phyloP scores from a whole-genome alignment of 2,113 vertebrate species.

The Lophotis ruficrista region DNA sequence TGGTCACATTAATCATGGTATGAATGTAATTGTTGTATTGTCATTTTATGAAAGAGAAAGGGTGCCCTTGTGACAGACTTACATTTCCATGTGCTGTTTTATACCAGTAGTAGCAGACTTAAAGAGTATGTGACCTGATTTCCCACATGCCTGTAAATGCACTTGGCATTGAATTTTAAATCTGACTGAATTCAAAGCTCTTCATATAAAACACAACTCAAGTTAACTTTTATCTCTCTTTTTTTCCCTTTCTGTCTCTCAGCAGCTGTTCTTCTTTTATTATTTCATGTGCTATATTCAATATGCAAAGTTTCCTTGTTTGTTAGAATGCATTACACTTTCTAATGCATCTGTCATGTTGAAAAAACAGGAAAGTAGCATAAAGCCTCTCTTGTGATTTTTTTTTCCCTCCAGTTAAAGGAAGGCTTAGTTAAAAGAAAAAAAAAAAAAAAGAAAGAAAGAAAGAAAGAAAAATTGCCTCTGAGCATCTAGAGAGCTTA shows the following conservation, averaged over 20 bases:
- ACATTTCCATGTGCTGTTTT: conserved; percentile 14
- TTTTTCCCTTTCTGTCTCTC: conserved; percentile 38
- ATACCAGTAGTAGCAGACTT: conserved; percentile 5
- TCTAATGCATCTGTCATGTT: conserved; percentile 66
- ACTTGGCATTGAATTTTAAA: conserved; percentile 62
- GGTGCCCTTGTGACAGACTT: conserved; percentile 9
- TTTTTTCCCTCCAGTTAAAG: not conserved
- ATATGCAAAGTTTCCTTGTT: conserved; percentile 63
- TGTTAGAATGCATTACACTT: conserved; percentile 69
- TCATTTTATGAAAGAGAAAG: conserved; percentile 25
- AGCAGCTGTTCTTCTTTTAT: conserved; percentile 68
- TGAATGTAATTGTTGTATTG: not conserved
- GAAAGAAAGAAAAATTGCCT: not conserved
- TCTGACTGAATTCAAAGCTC: conserved; percentile 53
- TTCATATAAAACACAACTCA: conserved; percentile 50
- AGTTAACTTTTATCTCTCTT: conserved; percentile 60
- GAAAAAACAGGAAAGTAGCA: conserved; percentile 62
- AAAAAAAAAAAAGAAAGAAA: not conserved
- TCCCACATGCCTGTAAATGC: conserved; percentile 51
- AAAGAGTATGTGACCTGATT: conserved; percentile 59
- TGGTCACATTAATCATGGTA: not conserved
- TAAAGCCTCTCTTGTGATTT: conserved; percentile 49
- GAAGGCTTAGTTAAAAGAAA: not conserved
- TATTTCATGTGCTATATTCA: conserved; percentile 66
- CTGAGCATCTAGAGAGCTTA: conserved; percentile 10